Evolutionary conservation across 2,888 invertebrate genomes (phyloP).

Genomic region (Tubulanus polymorphus): DNA sequence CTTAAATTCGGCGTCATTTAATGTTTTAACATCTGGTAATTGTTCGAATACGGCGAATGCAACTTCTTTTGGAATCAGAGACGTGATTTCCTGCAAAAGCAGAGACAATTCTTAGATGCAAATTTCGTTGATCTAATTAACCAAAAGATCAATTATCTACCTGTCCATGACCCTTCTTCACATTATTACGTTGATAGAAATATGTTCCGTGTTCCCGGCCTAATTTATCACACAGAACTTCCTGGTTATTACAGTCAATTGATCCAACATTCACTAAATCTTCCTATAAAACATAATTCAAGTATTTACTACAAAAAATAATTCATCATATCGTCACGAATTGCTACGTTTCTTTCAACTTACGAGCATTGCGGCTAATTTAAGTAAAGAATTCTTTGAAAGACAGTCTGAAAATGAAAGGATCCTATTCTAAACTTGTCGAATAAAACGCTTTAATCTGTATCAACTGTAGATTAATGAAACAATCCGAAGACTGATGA

Average conservation of each 20-base stretch:
- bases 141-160: conserved; percentile 23
- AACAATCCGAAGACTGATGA: neutral
- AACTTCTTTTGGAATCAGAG: conserved; percentile 58
- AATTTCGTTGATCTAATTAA: neutral
- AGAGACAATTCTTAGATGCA: neutral
- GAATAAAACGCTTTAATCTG: too few species aligned
- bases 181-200: conserved; percentile 45
- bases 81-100: conserved; percentile 43
- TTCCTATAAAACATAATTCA: conserved; percentile 37
- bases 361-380: conserved; percentile 73
- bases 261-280: conserved; percentile 58
- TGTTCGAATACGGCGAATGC: conserved; percentile 60
- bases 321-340: neutral
- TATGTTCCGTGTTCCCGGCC: conserved; percentile 51
- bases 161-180: conserved; percentile 28
- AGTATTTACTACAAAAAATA: conserved; percentile 9
- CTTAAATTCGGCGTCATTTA: conserved; percentile 61
- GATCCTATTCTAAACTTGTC: too few species aligned
- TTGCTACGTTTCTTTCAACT: conserved; percentile 33
- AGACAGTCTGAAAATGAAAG: conserved; percentile 56
- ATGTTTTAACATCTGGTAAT: conserved; percentile 62
- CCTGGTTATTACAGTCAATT: conserved; percentile 56
- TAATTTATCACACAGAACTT: conserved; percentile 56
- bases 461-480: too few species aligned
- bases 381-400: conserved; percentile 59